A percentile compares a stretch with the other conserved stretches of the same genome.
Evolutionary conservation across 2,113 vertebrate species (phyloP).

Genomic region (Entomyzon cyanotis): DNA sequence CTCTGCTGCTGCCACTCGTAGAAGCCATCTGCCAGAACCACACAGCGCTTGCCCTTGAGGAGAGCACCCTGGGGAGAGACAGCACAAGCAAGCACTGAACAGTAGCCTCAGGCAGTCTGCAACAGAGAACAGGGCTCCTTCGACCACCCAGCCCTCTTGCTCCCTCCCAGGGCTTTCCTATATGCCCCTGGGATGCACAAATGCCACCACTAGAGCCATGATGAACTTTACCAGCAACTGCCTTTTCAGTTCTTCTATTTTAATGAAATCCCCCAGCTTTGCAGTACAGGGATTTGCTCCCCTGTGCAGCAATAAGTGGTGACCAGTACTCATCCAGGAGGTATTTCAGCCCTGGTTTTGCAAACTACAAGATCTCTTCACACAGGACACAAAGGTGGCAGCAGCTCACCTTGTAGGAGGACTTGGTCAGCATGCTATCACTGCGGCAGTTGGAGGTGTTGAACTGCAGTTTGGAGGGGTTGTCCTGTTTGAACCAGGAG

Average conservation of each 20-base stretch:
- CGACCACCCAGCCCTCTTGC: rapidly evolving
- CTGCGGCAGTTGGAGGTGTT: slow-evolving; percentile 93
- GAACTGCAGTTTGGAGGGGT: slow-evolving; percentile 88
- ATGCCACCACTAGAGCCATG: neutral
- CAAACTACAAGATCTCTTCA: neutral
- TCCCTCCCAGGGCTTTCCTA: neutral
- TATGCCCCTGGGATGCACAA: neutral
- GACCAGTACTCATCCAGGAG: neutral
- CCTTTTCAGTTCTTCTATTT: neutral
- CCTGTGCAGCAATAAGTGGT: neutral
- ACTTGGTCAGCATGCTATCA: slow-evolving; percentile 88
- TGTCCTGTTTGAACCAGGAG: slow-evolving; percentile 86
- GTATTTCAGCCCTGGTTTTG: neutral
- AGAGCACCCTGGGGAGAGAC: slow-evolving; percentile 80
- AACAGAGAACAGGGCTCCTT: neutral
- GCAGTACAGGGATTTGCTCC: neutral
- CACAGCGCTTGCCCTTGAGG: slow-evolving; percentile 89
- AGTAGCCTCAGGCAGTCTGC: neutral
- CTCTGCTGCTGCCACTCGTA: slow-evolving; percentile 88
- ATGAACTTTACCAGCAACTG: neutral
- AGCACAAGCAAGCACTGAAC: neutral
- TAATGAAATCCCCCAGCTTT: neutral
- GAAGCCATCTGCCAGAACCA: slow-evolving; percentile 94
- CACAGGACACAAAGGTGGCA: neutral
- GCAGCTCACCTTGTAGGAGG: slow-evolving; percentile 87